Conservation (phyloP, 1,140 invertebrate species). For the Orussus abietinus region DNA sequence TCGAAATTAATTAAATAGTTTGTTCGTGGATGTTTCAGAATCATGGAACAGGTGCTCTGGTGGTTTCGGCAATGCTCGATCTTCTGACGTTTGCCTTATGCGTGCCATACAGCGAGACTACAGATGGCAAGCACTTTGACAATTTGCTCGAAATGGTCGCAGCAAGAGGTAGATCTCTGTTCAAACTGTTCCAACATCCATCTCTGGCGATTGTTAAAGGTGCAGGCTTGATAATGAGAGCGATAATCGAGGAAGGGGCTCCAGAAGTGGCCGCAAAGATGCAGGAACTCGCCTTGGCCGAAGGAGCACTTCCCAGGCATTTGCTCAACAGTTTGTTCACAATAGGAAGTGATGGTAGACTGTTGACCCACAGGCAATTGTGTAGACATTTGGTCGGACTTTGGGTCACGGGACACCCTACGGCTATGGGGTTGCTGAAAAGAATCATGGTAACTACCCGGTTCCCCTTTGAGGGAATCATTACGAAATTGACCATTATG, state of each 20-base stretch:
- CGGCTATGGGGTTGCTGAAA: slow-evolving; percentile 82
- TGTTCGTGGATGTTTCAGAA: slow-evolving; percentile 56
- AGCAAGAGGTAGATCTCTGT: slow-evolving; percentile 82
- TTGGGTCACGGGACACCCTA: slow-evolving; percentile 95
- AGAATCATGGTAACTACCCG: slow-evolving; percentile 75
- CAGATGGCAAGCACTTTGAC: slow-evolving; percentile 96
- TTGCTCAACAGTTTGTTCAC: slow-evolving; percentile 89
- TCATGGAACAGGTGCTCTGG: slow-evolving; percentile 74
- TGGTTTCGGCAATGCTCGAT: slow-evolving; percentile 94
- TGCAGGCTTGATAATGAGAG: slow-evolving; percentile 93
- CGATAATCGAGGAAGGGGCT: slow-evolving; percentile 96
- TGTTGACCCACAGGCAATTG: slow-evolving; percentile 84
- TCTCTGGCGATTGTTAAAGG: slow-evolving; percentile 97
- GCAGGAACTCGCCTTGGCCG: slow-evolving; percentile 93
- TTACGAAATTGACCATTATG: slow-evolving; percentile 16
- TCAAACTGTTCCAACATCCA: slow-evolving; percentile 95
- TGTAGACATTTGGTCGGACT: slow-evolving; percentile 94
- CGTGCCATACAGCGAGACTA: slow-evolving; percentile 98
- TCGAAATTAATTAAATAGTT: background rate
- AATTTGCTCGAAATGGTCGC: slow-evolving; percentile 91
- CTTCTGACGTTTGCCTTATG: slow-evolving; percentile 98
- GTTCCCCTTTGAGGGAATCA: slow-evolving; percentile 11
- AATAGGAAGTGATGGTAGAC: slow-evolving; percentile 68
- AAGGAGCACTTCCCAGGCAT: slow-evolving; percentile 95
- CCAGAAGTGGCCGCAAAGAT: slow-evolving; percentile 86